Conservation (phyloP, 2,797 vertebrate genomes). For the Pagetopsis macropterus region DNA sequence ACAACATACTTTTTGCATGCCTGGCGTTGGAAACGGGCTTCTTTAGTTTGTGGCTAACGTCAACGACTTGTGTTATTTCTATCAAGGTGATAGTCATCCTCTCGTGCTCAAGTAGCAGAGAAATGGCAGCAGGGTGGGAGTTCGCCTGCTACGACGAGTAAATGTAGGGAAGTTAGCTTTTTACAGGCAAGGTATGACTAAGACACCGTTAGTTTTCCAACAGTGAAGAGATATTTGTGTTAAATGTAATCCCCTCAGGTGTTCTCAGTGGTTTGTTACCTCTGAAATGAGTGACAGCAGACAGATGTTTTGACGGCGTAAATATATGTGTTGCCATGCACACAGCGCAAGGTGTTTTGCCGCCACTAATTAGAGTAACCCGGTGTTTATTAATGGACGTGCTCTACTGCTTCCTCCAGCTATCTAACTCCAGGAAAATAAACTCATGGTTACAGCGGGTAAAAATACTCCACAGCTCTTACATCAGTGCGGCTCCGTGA, state of each 20-base stretch:
- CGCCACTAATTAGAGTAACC: slow-evolving; percentile 28
- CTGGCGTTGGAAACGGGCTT: not conserved
- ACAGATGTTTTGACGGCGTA: not conserved
- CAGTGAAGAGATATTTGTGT: not conserved
- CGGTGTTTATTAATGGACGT: slow-evolving; percentile 46
- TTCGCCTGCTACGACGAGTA: not conserved
- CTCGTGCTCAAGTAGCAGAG: slow-evolving; percentile 9
- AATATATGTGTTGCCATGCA: slow-evolving; percentile 50
- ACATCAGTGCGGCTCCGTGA: slow-evolving; percentile 68
- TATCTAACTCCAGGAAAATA: slow-evolving; percentile 47
- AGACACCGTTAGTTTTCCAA: not conserved
- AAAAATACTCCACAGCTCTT: slow-evolving; percentile 82
- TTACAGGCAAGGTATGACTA: not conserved
- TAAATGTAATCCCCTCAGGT: not conserved
- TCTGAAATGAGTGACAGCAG: not conserved
- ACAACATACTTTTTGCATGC: no score
- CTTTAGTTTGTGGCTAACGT: not conserved
- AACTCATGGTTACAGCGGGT: slow-evolving; percentile 75
- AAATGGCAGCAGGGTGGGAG: not conserved
- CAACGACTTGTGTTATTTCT: not conserved
- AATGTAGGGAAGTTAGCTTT: not conserved
- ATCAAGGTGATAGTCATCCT: slow-evolving; percentile 57
- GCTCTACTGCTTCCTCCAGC: slow-evolving; percentile 11
- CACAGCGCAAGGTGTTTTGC: slow-evolving; percentile 30
- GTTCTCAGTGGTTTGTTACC: not conserved